Conservation (phyloP, 2,888 invertebrate genomes). For the Campoletis raptor region DNA sequence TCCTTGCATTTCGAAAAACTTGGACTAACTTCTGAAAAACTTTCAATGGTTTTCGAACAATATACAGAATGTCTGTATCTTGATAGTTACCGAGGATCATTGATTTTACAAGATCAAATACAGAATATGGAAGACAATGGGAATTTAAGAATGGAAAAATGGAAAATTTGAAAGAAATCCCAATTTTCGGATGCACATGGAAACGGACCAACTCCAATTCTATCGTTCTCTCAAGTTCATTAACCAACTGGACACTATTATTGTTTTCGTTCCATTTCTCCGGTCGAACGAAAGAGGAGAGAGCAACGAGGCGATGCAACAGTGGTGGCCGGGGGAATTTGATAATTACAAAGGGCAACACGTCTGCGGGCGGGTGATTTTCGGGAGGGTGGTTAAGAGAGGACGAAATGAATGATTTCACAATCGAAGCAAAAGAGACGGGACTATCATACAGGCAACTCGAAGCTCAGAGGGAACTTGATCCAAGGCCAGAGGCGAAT, state of each 20-base stretch:
- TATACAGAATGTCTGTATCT: not conserved
- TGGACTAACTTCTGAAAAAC: not conserved
- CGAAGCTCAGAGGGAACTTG: slow-evolving; percentile 61
- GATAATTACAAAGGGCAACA: slow-evolving; percentile 74
- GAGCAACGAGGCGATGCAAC: slow-evolving; percentile 55
- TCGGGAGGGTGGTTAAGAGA: slow-evolving; percentile 41
- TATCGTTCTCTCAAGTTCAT: slow-evolving; percentile 19
- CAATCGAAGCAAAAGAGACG: slow-evolving; percentile 22
- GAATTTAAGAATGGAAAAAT: not conserved
- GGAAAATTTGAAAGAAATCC: not conserved
- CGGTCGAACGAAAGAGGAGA: slow-evolving; percentile 50
- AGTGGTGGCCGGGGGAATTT: slow-evolving; percentile 56
- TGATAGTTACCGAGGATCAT: too few relatives aligned
- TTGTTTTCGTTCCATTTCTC: slow-evolving; percentile 64
- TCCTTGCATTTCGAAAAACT: not conserved
- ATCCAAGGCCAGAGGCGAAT: slow-evolving; percentile 77
- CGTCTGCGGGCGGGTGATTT: slow-evolving; percentile 54
- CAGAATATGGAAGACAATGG: not conserved
- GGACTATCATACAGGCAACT: slow-evolving; percentile 44
- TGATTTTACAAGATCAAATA: too few relatives aligned
- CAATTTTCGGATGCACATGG: not conserved
- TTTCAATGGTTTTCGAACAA: not conserved
- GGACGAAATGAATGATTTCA: slow-evolving; percentile 30
- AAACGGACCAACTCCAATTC: not conserved
- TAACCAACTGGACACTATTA: slow-evolving; percentile 46